Conservation (phyloP, 2,888 invertebrate species). For the Atrina japonica region DNA sequence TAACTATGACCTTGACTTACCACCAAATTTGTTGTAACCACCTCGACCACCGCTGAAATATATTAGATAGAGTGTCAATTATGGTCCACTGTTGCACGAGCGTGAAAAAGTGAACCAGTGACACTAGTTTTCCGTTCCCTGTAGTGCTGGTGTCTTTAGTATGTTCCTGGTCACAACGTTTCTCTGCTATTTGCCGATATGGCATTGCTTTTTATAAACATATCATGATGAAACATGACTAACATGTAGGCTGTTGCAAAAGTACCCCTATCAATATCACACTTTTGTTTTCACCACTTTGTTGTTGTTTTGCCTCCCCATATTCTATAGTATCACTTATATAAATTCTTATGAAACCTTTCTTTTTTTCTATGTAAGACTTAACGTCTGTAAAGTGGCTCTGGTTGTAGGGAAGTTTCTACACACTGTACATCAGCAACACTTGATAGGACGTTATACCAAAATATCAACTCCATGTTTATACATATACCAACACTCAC, state of each 20-base stretch:
- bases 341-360: no score
- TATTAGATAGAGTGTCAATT: constrained; percentile 41
- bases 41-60: constrained; percentile 76
- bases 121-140: neutral
- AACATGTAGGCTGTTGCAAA: constrained; percentile 33
- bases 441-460: no score
- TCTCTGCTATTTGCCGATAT: neutral
- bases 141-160: no score
- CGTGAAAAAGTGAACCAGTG: neutral
- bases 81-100: neutral
- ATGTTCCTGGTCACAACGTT: constrained; percentile 5
- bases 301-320: neutral
- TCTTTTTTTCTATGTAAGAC: neutral
- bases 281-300: neutral
- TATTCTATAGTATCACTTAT: no score
- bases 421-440: no score
- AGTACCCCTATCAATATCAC: constrained; percentile 4
- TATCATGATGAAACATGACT: constrained; percentile 12
- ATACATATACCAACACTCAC: no score
- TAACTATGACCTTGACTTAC: constrained; percentile 63
- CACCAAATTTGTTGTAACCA: constrained; percentile 77
- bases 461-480: no score
- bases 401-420: no score
- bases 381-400: no score
- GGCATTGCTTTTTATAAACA: neutral